Conservation (phyloP, 1,140 invertebrate species). For the Zaprionus lachaisei region DNA sequence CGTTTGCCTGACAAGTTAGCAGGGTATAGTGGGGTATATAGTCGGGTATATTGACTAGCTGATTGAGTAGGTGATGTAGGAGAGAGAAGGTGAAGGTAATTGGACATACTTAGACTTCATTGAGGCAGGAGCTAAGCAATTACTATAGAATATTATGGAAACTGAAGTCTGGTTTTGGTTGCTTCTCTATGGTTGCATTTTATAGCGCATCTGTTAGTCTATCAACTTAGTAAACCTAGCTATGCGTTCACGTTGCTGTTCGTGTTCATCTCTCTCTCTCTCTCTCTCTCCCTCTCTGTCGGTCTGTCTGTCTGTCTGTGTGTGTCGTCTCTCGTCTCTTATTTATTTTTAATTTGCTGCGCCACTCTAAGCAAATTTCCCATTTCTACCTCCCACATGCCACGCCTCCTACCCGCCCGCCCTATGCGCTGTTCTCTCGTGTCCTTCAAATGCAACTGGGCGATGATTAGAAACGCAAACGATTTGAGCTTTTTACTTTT, state of each 20-base stretch:
- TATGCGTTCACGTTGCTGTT: background rate
- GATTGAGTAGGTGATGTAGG: background rate
- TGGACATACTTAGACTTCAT: background rate
- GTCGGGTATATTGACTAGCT: background rate
- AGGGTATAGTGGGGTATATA: background rate
- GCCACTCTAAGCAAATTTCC: slow-evolving; percentile 46
- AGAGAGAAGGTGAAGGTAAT: background rate
- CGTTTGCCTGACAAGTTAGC: slow-evolving; percentile 23
- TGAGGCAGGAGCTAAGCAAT: background rate
- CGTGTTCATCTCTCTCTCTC: slow-evolving; percentile 3
- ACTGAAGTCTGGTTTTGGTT: fast-evolving
- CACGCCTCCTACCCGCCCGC: slow-evolving; percentile 12
- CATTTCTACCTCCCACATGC: background rate
- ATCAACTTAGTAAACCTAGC: background rate
- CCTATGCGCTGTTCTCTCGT: slow-evolving; percentile 44
- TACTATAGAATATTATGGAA: too few relatives aligned
- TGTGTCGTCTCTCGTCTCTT: slow-evolving; percentile 25
- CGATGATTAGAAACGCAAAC: slow-evolving; percentile 80
- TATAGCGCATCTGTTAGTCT: slow-evolving; percentile 14
- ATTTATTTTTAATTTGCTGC: slow-evolving; percentile 77
- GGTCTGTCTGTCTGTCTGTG: slow-evolving; percentile 32
- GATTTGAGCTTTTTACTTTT: slow-evolving; percentile 74
- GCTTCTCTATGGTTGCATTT: background rate
- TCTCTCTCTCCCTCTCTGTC: slow-evolving; percentile 14
- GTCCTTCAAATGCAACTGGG: slow-evolving; percentile 84